Evolutionary conservation across 2,888 invertebrate genomes (phyloP), one percentile per base, ranked within the genome.

Genomic region (Amorpha juglandis): DNA sequence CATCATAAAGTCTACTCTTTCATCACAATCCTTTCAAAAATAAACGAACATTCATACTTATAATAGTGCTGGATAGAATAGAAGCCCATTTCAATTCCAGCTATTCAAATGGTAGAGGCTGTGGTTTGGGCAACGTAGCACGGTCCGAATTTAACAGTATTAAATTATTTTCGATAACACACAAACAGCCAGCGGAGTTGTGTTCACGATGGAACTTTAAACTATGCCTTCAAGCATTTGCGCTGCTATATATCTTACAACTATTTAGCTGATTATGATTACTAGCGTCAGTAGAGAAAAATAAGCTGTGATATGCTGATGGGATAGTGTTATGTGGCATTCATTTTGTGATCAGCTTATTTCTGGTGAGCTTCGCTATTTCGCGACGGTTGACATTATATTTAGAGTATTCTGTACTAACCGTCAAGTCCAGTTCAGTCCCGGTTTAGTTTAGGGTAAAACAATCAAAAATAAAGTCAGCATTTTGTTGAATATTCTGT

Each of bases 131-230:
- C 75, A 78, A 79, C 75, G 74, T 68, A 74, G 71, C 69, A 71
- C 75, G 74, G 77, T 79, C 80, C 73, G 76, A 83, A 83, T 84
- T 79, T 76, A 80, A 79, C 79, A 76, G 77, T 78, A 84, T 85
- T 83, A 82, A 84, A 84, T 86, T 83, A 86, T 86, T 86, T 86
- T 85, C 83, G 78, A 85, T 81, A 77, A 78, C 76, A 77, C 66
- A 78, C 77, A 76, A 75, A 79, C 78, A 75, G 73, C 74, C 35
- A 53, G 53, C 53, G n/a, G 58, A 58, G 58, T 42, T 58, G 16
- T 33, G 42, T 38, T 38, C 19, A 38, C 38, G 19, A 45, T 45
- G 14, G 45, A 58, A 58, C 58, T 58, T 58, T 58, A 58, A 58
- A 16, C 58, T 42, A 12, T 42, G 19, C 35, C 53, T n/a, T 14